Conservation (phyloP, 2,113 vertebrate genomes). For the Halcyon malimbica region DNA sequence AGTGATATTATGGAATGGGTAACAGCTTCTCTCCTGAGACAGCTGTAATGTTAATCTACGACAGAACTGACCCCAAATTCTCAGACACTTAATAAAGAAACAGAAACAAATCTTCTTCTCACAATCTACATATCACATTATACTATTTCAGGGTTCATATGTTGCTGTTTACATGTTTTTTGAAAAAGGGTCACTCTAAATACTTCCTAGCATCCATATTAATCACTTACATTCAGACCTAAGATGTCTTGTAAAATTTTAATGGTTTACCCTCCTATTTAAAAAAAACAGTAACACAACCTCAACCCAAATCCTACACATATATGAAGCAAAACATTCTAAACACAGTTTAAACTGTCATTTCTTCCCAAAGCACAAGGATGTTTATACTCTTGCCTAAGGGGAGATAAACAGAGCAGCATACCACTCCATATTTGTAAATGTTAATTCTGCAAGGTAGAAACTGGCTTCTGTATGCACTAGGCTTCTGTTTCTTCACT, state of each 20-base stretch:
- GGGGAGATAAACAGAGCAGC: conserved; percentile 60
- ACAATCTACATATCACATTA: background rate
- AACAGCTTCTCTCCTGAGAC: background rate
- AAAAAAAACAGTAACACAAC: background rate
- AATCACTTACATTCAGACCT: conserved; percentile 7
- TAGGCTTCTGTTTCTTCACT: background rate
- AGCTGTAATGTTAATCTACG: background rate
- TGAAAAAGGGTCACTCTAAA: background rate
- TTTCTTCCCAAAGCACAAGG: conserved; percentile 53
- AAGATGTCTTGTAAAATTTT: background rate
- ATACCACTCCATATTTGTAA: conserved; percentile 92
- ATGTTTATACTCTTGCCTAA: conserved; percentile 72
- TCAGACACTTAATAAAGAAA: background rate
- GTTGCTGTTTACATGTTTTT: background rate
- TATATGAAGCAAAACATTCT: background rate
- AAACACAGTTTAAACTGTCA: background rate
- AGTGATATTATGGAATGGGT: background rate
- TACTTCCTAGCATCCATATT: background rate
- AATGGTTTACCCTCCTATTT: background rate
- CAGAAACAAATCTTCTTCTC: background rate
- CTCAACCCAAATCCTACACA: background rate
- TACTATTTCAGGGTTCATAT: background rate
- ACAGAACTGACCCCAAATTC: background rate
- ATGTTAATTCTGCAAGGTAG: conserved; percentile 51
- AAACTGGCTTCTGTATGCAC: background rate